Evolutionary conservation across 2,888 invertebrate genomes (phyloP), one percentile per base, ranked within the genome.

Genomic region (Erebia ligea): DNA sequence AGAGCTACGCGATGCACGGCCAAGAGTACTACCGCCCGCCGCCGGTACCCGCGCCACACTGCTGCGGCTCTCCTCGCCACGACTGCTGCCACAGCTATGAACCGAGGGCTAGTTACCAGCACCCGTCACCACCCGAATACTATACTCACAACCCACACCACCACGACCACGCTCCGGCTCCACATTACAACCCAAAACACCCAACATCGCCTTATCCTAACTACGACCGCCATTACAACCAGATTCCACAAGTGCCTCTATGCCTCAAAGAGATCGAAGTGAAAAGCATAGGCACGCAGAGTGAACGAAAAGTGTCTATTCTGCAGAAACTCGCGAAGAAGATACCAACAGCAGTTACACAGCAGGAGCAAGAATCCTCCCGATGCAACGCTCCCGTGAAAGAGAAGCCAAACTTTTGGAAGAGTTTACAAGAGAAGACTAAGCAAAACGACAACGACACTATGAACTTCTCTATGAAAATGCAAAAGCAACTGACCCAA

Each of bases 251-350:
- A 77, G 82, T 86, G 11, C 91, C 91, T 2, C 75, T 92, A 0
- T 91, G 91, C 72, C 77, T 92, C 1, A 91, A 89, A 76, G 91
- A 92, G 78, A 84, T 92, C 62, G 92, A 92, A 84, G 90, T 92
- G 0, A 91, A 89, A 77, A 92, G 88, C 74, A 87, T 83, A 54
- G 90, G 84, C 5, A 91, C 89, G 1, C 92, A 93, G 73, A 92
- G 91, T 77, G 89, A 89, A 42, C 85, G 84, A 52, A 90, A 88
- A 71, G 79, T 86, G 75, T 84, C 89, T 1, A 81, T 90, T 56
- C 87, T 91, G 50, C 75, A 76, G n/a, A 88, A 86, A 70, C 80
- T 91, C n/a, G 80, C 84, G 34, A 82, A 85, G 50, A 89, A 84
- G 74, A 79, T 81, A 10, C 80, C 84, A 64, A 2, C 42, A 52